Conservation (phyloP, 2,113 vertebrate genomes). For the Colaptes auratus region DNA sequence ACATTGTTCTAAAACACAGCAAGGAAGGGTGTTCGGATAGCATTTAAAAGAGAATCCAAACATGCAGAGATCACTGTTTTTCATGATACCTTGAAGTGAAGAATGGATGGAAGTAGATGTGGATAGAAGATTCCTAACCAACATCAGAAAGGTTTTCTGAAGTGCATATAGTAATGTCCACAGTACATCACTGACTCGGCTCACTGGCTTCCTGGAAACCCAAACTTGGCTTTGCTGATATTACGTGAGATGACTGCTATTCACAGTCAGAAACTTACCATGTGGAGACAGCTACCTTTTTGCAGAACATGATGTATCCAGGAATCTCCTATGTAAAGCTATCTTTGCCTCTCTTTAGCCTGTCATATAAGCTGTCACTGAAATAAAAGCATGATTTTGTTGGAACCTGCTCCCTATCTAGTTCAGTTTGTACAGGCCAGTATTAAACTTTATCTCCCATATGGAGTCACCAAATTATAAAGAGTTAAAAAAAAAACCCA, state of each 20-base stretch:
- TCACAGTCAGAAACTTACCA: neutral
- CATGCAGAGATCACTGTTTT: neutral
- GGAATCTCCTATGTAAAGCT: neutral
- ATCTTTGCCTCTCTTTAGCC: neutral
- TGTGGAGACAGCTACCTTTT: neutral
- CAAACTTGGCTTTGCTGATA: neutral
- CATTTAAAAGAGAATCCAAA: slow-evolving; percentile 57
- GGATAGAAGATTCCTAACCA: slow-evolving; percentile 3
- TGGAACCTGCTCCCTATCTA: neutral
- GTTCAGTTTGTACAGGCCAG: neutral
- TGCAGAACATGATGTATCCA: neutral
- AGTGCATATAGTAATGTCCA: neutral
- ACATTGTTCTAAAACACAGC: slow-evolving; percentile 1
- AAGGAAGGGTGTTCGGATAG: slow-evolving; percentile 28
- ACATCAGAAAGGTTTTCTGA: slow-evolving; percentile 1
- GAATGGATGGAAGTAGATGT: neutral
- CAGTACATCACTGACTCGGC: slow-evolving; percentile 7
- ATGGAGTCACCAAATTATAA: neutral
- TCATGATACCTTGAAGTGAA: slow-evolving; percentile 15
- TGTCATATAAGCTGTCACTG: neutral
- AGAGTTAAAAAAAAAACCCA: neutral
- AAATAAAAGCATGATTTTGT: slow-evolving; percentile 22
- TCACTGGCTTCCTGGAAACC: slow-evolving; percentile 18
- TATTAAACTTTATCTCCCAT: neutral
- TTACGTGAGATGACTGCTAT: neutral